Conservation (phyloP, 2,888 invertebrate genomes). For the Lasioglossum leucozonium region DNA sequence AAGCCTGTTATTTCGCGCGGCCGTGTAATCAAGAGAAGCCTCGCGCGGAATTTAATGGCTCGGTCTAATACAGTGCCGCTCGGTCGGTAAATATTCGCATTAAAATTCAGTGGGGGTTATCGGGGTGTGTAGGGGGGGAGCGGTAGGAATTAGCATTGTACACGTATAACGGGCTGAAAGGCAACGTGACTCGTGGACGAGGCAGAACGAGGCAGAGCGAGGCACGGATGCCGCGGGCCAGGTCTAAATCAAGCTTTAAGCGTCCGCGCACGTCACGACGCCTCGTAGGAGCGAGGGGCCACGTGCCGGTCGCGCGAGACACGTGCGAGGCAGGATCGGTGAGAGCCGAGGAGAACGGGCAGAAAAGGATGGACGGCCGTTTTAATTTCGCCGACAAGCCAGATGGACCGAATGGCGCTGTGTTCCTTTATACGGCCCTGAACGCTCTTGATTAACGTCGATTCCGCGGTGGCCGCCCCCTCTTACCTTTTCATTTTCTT, state of each 20-base stretch:
- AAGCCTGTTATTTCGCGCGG: slow-evolving; percentile 2
- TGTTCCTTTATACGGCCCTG: slow-evolving; percentile 41
- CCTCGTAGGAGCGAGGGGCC: slow-evolving; percentile 13
- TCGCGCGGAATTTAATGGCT: slow-evolving; percentile 23
- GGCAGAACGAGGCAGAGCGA: not conserved
- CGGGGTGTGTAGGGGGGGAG: slow-evolving; percentile 14
- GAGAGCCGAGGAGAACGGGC: not conserved
- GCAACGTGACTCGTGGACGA: slow-evolving; percentile 37
- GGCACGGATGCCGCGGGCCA: not conserved
- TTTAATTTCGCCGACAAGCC: slow-evolving; percentile 59
- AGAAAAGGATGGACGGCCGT: not conserved
- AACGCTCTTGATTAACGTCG: slow-evolving; percentile 61
- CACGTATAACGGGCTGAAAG: slow-evolving; percentile 27
- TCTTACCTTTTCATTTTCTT: slow-evolving; percentile 57
- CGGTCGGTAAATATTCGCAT: slow-evolving; percentile 48
- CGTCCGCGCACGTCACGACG: slow-evolving; percentile 50
- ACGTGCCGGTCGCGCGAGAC: slow-evolving; percentile 14
- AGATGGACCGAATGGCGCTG: slow-evolving; percentile 55
- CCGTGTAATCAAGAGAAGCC: slow-evolving; percentile 11
- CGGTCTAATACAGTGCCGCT: slow-evolving; percentile 22
- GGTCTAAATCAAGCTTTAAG: slow-evolving; percentile 46
- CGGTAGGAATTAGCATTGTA: slow-evolving; percentile 37
- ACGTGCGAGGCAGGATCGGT: not conserved
- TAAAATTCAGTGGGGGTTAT: slow-evolving; percentile 52
- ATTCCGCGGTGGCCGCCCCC: slow-evolving; percentile 51